Percentiles rank a stretch among this genome's conserved stretches.
These are phyloP conservation scores for Idris sp. DNA, from an alignment of 1,140 invertebrate genomes.

Conservation along the genomic window DNA sequence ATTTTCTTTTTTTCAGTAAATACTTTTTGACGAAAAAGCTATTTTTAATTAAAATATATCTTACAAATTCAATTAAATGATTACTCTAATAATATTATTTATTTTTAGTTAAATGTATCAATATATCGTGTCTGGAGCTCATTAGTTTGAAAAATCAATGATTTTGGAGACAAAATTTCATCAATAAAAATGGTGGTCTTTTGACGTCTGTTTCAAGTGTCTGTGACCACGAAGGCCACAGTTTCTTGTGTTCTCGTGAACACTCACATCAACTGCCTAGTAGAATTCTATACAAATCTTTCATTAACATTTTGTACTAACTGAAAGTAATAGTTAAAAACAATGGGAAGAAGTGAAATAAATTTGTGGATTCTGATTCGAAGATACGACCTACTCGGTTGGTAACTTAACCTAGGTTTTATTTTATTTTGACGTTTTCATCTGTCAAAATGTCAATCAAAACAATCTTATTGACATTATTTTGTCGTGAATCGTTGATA, in stretches of 20 bases:
- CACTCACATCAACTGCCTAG: slow-evolving; percentile 31
- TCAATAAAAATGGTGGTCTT: slow-evolving; percentile 61
- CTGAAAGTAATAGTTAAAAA: slow-evolving; percentile 33
- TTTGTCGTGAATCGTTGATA: no score
- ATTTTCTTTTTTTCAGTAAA: no score
- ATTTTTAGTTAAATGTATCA: neutral
- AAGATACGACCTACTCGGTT: slow-evolving; percentile 70
- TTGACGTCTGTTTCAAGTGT: slow-evolving; percentile 38
- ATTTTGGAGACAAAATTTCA: slow-evolving; percentile 32
- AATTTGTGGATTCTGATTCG: slow-evolving; percentile 69
- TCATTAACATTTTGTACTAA: slow-evolving; percentile 36
- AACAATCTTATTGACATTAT: no score
- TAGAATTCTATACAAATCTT: slow-evolving; percentile 24
- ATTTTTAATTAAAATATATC: no score
- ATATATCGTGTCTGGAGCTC: slow-evolving; percentile 21
- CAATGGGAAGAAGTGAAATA: slow-evolving; percentile 70
- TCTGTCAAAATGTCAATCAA: slow-evolving; percentile 34
- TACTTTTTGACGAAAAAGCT: no score
- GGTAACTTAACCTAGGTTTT: slow-evolving; percentile 53
- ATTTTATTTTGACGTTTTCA: slow-evolving; percentile 17
- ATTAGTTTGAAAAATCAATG: slow-evolving; percentile 57
- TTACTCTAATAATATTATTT: no score
- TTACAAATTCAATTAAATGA: no score
- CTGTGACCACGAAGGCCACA: slow-evolving; percentile 29
- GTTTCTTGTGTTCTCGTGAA: slow-evolving; percentile 34